These are phyloP conservation scores for Netelia fuscicornis DNA, from an alignment of 2,888 invertebrate genomes.

Conservation along the genomic window DNA sequence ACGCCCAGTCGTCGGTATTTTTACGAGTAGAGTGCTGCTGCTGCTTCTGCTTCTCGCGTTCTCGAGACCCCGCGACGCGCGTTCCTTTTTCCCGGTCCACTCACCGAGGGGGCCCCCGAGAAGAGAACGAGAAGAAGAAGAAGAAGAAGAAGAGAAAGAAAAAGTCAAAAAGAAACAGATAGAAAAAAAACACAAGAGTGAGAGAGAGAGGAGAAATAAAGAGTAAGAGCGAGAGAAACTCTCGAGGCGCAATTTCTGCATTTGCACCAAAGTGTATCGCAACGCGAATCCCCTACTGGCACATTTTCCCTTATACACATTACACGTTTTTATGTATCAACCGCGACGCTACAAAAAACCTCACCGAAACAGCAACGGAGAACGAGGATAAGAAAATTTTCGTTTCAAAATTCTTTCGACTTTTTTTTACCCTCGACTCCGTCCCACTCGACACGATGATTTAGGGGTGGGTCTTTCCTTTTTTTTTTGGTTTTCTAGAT, in stretches of 20 bases:
- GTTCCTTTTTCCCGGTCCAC: constrained; percentile 31
- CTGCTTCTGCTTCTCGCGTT: constrained; percentile 20
- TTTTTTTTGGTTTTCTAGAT: too few relatives aligned
- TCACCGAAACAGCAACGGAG: not conserved
- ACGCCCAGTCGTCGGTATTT: constrained; percentile 64
- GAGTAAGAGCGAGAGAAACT: constrained; percentile 30
- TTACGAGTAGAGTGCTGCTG: constrained; percentile 66
- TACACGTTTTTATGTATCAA: not conserved
- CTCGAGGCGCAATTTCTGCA: constrained; percentile 58
- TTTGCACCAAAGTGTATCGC: constrained; percentile 57
- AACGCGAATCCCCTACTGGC: not conserved
- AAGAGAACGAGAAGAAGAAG: constrained; percentile 7
- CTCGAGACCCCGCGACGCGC: not conserved
- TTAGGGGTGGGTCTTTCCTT: too few relatives aligned
- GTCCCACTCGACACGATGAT: too few relatives aligned
- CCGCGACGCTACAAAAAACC: not conserved
- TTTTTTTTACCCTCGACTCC: not conserved
- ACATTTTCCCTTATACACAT: constrained; percentile 7
- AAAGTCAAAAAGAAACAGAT: constrained; percentile 3
- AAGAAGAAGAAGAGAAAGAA: not conserved
- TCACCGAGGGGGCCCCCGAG: constrained; percentile 7
- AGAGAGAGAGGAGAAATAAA: constrained; percentile 4
- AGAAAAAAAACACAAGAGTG: not conserved
- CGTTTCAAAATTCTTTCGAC: not conserved
- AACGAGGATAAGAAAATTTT: constrained; percentile 1